Conservation (phyloP, 2,113 vertebrate species). For the Mionectes macconnelli region DNA sequence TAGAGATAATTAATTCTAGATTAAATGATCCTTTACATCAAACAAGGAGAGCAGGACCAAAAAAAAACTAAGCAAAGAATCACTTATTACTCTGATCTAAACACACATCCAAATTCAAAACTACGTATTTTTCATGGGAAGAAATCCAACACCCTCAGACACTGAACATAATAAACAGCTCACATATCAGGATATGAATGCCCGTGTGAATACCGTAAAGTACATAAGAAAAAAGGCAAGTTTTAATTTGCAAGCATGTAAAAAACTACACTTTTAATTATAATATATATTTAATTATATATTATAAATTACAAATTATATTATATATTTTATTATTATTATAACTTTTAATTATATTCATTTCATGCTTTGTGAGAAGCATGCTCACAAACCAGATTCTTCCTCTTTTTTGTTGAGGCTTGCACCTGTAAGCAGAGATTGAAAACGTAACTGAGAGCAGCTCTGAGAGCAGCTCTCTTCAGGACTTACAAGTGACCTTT, state of each 20-base stretch:
- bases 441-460: neutral
- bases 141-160: neutral
- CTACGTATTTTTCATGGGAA: accelerated
- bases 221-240: neutral
- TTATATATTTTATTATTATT: no score
- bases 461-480: neutral
- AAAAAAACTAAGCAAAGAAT: neutral
- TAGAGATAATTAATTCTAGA: neutral
- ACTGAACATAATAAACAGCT: neutral
- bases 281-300: no score
- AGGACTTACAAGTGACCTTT: neutral
- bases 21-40: neutral
- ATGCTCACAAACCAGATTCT: neutral
- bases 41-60: neutral
- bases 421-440: neutral
- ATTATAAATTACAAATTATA: no score
- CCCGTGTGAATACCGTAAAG: neutral
- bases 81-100: neutral
- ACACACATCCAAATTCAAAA: neutral
- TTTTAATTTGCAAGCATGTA: neutral
- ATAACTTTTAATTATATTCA: neutral
- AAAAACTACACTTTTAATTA: neutral
- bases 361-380: neutral
- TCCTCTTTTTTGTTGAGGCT: neutral
- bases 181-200: neutral